Evolutionary conservation across 1,140 invertebrate genomes (phyloP), one percentile per base, ranked within the genome.

Genomic region (Caenorhabditis brenneri): DNA sequence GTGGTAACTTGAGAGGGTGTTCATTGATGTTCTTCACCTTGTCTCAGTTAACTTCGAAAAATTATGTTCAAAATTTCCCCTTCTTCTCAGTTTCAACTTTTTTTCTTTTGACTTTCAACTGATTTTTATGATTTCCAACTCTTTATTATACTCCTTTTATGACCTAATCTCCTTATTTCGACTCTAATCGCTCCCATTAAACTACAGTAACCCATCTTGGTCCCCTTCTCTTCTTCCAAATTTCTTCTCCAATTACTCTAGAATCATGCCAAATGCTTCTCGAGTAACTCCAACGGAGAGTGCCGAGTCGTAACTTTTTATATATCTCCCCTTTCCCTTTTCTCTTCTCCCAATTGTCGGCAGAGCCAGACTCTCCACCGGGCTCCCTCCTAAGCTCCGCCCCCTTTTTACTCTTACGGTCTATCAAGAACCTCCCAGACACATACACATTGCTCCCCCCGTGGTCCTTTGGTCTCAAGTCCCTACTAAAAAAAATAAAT

Each of bases 241-340:
- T 58, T 29, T 6, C 24, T 29, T 9, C 24, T 15, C 9, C 24
- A 29, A 58, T n/a, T n/a, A n/a, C n/a, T n/a, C n/a, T n/a, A n/a
- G n/a, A n/a, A n/a, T n/a, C n/a, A n/a, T n/a, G n/a, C n/a, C n/a
- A n/a, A n/a, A n/a, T n/a, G n/a, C n/a, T n/a, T n/a, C n/a, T n/a
- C n/a, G n/a, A n/a, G n/a, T n/a, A n/a, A n/a, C n/a, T n/a, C n/a
- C n/a, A n/a, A n/a, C n/a, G 16, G 53, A 55, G 19, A 27, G 24
- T n/a, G 53, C 24, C 53, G 48, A 51, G 53, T 55, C 53, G 53
- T 33, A 65, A 65, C 58, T 36, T 65, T 65, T n/a, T n/a, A n/a
- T 65, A 65, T 65, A 65, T 65, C 58, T 31, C 36, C 19, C 58
- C 27, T 55, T 31, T n/a, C 31, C 22, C 19, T 65, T 22, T 36